A percentile compares a stretch with the other conserved stretches of the same genome.
These are phyloP conservation scores for Drosophila formosana DNA, from an alignment of 2,888 invertebrate species.

Conservation along the genomic window DNA sequence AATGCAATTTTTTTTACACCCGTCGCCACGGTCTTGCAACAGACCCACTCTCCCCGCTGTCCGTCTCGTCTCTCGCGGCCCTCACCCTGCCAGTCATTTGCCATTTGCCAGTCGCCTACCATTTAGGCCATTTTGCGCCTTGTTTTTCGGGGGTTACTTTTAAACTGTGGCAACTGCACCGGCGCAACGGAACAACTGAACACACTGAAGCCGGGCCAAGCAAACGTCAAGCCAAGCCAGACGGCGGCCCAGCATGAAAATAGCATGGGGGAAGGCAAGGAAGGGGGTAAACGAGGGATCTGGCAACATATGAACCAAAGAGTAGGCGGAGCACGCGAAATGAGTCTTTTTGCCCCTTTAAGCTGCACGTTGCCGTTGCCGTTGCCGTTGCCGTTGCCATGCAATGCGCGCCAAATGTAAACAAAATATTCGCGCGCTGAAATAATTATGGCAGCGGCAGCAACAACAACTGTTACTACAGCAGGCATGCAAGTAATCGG, in stretches of 20 bases:
- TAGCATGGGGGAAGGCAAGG: conserved; percentile 42
- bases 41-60: not conserved
- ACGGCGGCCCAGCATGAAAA: conserved; percentile 65
- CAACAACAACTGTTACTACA: conserved; percentile 26
- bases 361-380: conserved; percentile 30
- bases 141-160: conserved; percentile 60
- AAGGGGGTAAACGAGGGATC: conserved; percentile 5
- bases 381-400: conserved; percentile 48
- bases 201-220: conserved; percentile 14
- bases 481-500: conserved; percentile 38
- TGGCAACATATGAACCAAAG: conserved; percentile 61
- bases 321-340: conserved; percentile 80
- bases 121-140: conserved; percentile 70
- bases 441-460: conserved; percentile 77
- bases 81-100: not conserved
- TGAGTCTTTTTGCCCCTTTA: conserved; percentile 54
- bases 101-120: conserved; percentile 40
- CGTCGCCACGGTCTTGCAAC: conserved; percentile 5
- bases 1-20: conserved; percentile 66
- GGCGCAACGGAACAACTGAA: conserved; percentile 11
- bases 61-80: not conserved
- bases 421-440: conserved; percentile 82
- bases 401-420: conserved; percentile 80
- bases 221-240: conserved; percentile 13
- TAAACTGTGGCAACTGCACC: conserved; percentile 34